A percentile compares a stretch with the other conserved stretches of the same genome.
Conservation (phyloP, 2,888 invertebrate genomes). For the Drepanosiphum platanoidis region DNA sequence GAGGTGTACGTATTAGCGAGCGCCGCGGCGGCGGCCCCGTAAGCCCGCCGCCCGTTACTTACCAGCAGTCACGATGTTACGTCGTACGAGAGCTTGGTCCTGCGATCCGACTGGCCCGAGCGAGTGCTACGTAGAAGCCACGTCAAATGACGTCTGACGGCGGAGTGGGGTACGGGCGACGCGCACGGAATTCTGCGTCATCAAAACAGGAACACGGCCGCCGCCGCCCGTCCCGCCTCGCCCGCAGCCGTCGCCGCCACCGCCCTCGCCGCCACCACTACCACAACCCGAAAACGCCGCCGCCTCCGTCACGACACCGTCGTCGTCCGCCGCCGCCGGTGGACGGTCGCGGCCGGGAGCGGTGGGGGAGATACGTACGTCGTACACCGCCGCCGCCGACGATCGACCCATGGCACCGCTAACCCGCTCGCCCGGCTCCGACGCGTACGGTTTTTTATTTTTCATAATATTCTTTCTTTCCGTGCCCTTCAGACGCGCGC, state of each 20-base stretch:
- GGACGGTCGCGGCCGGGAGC: neutral
- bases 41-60: slow-evolving; percentile 74
- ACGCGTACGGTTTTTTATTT: neutral
- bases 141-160: slow-evolving; percentile 74
- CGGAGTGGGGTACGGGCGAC: slow-evolving; percentile 74
- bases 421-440: neutral
- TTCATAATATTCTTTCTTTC: neutral
- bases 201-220: slow-evolving; percentile 62
- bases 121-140: slow-evolving; percentile 92
- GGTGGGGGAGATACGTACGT: neutral
- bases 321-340: slow-evolving; percentile 24
- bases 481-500: slow-evolving; percentile 31
- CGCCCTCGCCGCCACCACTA: slow-evolving; percentile 21
- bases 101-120: slow-evolving; percentile 93
- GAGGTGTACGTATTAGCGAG: slow-evolving; percentile 67
- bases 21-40: slow-evolving; percentile 68
- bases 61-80: slow-evolving; percentile 76
- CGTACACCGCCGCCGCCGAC: slow-evolving; percentile 27
- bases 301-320: slow-evolving; percentile 16
- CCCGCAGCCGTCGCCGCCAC: neutral
- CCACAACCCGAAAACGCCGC: slow-evolving; percentile 21
- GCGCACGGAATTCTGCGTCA: slow-evolving; percentile 62
- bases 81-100: slow-evolving; percentile 91
- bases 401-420: slow-evolving; percentile 7
- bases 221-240: slow-evolving; percentile 29